Evolutionary conservation across 2,113 vertebrate genomes (phyloP), one percentile per base, ranked within the genome.

Genomic region (Etheostoma cragini): DNA sequence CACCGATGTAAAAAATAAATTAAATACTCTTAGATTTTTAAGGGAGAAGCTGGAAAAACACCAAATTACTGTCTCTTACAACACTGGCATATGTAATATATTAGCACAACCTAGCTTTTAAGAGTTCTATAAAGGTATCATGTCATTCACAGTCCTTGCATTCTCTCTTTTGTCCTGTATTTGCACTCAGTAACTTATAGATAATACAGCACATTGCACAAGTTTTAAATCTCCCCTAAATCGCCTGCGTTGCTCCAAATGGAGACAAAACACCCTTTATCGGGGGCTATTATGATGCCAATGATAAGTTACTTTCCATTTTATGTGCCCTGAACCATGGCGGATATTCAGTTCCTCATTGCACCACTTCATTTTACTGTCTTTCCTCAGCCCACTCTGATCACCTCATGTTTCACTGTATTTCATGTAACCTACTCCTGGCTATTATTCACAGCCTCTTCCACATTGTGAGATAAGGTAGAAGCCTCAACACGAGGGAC

Each of bases 291-390:
- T 89, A 90, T 83, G 82, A 83, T 62, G 61, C 67, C 80, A 24
- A 66, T 88, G 82, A 94, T 92, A 81, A 89, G 81, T 91, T 87
- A 76, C 84, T 88, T 90, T 90, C 88, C 85, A 93, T 93, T 91
- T 82, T 64, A 63, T 87, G 88, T 50, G 85, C 80, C 66, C 78
- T 89, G 90, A 88, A 87, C 87, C 84, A 21, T 65, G 17, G 58
- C 64, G n/a, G 78, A 87, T 76, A 69, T 77, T 72, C 77, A 77
- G 70, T 46, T 75, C 53, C 66, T 90, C 83, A 57, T 74, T 68
- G 74, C 79, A 52, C 42, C 4, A 42, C 87, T 83, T 85, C 72
- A 79, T 86, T 88, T 83, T 69, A 52, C 67, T 16, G 74, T 73
- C 87, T 72, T 85, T 74, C 72, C 74, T 86, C 81, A 45, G 78